These are phyloP conservation scores for Hydrotaea cyrtoneurina DNA, from an alignment of 2,888 invertebrate species.

Conservation along the genomic window DNA sequence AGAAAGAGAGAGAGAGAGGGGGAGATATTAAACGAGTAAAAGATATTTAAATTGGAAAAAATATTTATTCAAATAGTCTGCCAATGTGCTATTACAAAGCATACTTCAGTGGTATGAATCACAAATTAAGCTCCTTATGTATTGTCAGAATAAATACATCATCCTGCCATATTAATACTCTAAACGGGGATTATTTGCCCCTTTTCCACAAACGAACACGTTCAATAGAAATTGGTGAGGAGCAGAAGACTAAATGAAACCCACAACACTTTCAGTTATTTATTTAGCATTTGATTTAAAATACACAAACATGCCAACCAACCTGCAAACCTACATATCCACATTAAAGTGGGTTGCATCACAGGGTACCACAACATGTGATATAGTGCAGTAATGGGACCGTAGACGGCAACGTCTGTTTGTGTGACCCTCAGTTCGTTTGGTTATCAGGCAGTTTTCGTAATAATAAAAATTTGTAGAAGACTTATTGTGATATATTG, in stretches of 20 bases:
- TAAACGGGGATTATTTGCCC: background rate
- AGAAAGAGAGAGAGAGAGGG: too few relatives aligned
- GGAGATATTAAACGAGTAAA: too few relatives aligned
- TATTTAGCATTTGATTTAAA: background rate
- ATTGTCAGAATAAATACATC: background rate
- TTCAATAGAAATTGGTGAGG: constrained; percentile 10
- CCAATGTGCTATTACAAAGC: background rate
- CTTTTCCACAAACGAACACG: background rate
- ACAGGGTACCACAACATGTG: background rate
- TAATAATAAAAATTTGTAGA: too few relatives aligned
- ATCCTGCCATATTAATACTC: background rate
- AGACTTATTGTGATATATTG: too few relatives aligned
- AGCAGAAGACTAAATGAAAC: background rate
- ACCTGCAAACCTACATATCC: background rate
- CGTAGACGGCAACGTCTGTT: too few relatives aligned
- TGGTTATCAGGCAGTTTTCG: too few relatives aligned
- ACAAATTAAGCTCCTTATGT: constrained; percentile 7
- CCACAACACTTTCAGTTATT: constrained; percentile 20
- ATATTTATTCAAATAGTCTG: too few relatives aligned
- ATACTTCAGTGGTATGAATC: constrained; percentile 4
- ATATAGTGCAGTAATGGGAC: too few relatives aligned
- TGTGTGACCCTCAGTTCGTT: too few relatives aligned
- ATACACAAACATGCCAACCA: background rate
- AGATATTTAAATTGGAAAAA: too few relatives aligned
- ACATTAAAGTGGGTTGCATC: background rate